Evolutionary conservation across 1,140 invertebrate genomes (phyloP).

Genomic region (Drosophila fuyamai): DNA sequence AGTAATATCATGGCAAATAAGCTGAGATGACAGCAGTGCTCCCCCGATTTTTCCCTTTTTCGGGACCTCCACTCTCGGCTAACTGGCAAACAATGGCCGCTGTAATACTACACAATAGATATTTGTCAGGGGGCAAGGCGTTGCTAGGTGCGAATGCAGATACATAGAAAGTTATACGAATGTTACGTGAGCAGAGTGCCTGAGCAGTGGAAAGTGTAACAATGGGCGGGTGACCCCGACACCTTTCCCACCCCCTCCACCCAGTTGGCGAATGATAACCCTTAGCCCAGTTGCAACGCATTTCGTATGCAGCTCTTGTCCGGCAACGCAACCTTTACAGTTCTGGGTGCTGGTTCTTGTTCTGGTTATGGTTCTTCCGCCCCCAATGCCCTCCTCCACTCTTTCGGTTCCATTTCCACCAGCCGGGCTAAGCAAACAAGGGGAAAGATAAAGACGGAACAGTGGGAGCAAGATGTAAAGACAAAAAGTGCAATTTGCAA

Average conservation of each 20-base stretch:
- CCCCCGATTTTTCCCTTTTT: not conserved
- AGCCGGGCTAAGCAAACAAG: constrained; percentile 29
- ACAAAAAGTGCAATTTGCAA: constrained; percentile 40
- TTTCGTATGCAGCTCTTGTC: constrained; percentile 75
- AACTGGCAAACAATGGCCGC: constrained; percentile 49
- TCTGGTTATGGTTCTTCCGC: constrained; percentile 5
- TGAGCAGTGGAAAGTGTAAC: constrained; percentile 42
- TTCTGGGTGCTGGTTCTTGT: constrained; percentile 14
- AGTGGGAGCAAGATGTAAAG: not conserved
- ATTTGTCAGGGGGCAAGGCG: constrained; percentile 10
- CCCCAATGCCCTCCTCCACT: not conserved
- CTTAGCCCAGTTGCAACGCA: constrained; percentile 42
- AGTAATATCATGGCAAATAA: constrained; percentile 34
- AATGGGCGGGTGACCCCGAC: constrained; percentile 38
- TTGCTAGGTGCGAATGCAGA: constrained; percentile 28
- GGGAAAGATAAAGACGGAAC: constrained; percentile 12
- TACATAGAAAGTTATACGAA: constrained; percentile 55
- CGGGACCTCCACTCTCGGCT: constrained; percentile 2
- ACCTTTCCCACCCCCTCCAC: not conserved
- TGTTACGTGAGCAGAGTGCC: constrained; percentile 65
- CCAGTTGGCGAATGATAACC: constrained; percentile 19
- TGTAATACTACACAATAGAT: constrained; percentile 44
- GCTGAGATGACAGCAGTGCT: constrained; percentile 15
- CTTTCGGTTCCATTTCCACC: constrained; percentile 17
- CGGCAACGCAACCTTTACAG: constrained; percentile 53